phyloP scores from a whole-genome alignment of 2,113 vertebrate species.

The Ploceus nigricollis region DNA sequence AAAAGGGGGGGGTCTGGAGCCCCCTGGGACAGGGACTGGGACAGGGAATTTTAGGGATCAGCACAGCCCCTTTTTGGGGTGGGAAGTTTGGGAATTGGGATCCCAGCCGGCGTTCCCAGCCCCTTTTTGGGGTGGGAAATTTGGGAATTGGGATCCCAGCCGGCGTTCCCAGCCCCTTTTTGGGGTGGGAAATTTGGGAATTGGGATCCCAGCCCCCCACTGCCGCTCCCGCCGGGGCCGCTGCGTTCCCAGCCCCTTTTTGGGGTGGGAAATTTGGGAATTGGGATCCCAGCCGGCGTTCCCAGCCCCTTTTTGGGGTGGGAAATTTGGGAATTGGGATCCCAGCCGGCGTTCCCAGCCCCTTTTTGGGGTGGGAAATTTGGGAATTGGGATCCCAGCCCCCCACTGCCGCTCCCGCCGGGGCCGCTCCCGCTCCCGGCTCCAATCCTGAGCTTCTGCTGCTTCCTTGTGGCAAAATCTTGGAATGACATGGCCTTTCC shows the following conservation, averaged over 20 bases:
- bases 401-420: neutral
- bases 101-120: neutral
- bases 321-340: neutral
- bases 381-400: neutral
- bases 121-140: neutral
- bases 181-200: neutral
- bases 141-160: no score
- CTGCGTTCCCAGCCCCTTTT: no score
- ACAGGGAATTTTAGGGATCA: neutral
- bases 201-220: neutral
- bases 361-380: neutral
- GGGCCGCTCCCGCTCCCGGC: neutral
- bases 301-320: neutral
- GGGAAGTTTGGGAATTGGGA: no score
- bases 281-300: accelerated
- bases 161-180: no score
- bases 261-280: no score
- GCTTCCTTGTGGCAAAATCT: conserved; percentile 76
- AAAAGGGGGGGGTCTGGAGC: neutral
- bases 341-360: neutral
- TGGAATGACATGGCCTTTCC: conserved; percentile 59
- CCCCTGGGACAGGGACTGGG: neutral
- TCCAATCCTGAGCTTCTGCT: conserved; percentile 78
- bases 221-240: neutral
- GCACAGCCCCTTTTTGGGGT: neutral